These are phyloP conservation scores for Lophotis ruficrista DNA, from an alignment of 2,113 vertebrate species.

Conservation along the genomic window DNA sequence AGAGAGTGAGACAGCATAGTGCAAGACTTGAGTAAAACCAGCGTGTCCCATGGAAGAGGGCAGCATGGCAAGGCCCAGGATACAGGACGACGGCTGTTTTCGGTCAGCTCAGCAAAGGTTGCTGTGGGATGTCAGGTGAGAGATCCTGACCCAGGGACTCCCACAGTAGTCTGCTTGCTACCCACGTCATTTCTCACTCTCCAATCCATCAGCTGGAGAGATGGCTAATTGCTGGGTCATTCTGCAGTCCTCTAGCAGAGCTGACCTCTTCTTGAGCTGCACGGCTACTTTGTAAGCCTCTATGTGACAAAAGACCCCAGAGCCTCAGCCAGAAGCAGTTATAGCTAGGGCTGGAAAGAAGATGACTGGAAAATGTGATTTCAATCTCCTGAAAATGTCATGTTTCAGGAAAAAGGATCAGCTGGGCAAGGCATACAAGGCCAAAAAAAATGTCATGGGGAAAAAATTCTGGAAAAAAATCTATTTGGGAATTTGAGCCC, in stretches of 20 bases:
- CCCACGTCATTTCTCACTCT: neutral
- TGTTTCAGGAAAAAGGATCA: neutral
- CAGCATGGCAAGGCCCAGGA: fast-evolving
- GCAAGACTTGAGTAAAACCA: neutral
- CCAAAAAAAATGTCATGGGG: fast-evolving
- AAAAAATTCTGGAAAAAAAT: neutral
- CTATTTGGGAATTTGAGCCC: neutral
- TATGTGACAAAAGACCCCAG: neutral
- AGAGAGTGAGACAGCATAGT: neutral
- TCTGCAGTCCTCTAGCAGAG: neutral
- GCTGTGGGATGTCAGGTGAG: neutral
- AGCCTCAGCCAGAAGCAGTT: neutral
- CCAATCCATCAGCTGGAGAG: neutral
- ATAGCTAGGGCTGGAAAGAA: neutral
- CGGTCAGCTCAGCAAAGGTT: neutral
- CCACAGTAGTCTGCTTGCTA: neutral
- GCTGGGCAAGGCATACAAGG: neutral
- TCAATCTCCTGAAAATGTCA: neutral
- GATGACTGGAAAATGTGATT: neutral
- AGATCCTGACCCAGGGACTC: neutral
- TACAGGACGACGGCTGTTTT: neutral
- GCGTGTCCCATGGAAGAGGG: neutral
- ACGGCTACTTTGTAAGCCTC: fast-evolving
- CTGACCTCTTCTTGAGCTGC: neutral
- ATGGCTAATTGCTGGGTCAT: neutral